phyloP scores from a whole-genome alignment of 2,888 invertebrate genomes.

The Mechanitis messenoides region DNA sequence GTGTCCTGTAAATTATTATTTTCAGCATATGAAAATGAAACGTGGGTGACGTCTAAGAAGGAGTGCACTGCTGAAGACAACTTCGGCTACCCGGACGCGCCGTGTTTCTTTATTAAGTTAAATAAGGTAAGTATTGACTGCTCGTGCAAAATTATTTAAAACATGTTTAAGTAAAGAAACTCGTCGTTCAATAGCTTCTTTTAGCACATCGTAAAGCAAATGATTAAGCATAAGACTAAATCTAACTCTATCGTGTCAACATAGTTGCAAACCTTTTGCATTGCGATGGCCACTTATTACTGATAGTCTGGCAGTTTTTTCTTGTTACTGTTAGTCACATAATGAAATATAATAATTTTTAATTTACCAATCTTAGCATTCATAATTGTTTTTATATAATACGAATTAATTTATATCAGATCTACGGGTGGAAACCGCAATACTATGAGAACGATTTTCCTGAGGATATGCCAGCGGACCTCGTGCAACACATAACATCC shows the following conservation, averaged over 20 bases:
- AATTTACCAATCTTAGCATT: background rate
- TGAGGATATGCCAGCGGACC: conserved; percentile 40
- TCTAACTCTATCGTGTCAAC: too few relatives aligned
- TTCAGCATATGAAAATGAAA: conserved; percentile 46
- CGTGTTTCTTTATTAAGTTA: conserved; percentile 95
- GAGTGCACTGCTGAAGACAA: conserved; percentile 85
- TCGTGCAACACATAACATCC: conserved; percentile 27
- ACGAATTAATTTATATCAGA: conserved; percentile 62
- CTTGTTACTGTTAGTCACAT: too few relatives aligned
- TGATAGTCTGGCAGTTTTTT: too few relatives aligned
- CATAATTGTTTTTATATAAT: background rate
- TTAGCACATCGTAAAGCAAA: too few relatives aligned
- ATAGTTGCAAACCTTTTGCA: too few relatives aligned
- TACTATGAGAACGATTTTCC: conserved; percentile 79
- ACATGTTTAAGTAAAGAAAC: too few relatives aligned
- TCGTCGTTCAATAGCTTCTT: too few relatives aligned
- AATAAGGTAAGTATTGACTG: conserved; percentile 78
- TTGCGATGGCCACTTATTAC: too few relatives aligned
- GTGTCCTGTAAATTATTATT: conserved; percentile 14
- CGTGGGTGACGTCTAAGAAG: conserved; percentile 37
- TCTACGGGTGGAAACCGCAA: conserved; percentile 91
- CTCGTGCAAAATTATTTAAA: background rate
- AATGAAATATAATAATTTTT: too few relatives aligned
- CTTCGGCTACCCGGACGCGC: conserved; percentile 92
- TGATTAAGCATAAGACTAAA: too few relatives aligned